Conservation (phyloP, 2,888 invertebrate species). For the Neoscelio sp. region DNA sequence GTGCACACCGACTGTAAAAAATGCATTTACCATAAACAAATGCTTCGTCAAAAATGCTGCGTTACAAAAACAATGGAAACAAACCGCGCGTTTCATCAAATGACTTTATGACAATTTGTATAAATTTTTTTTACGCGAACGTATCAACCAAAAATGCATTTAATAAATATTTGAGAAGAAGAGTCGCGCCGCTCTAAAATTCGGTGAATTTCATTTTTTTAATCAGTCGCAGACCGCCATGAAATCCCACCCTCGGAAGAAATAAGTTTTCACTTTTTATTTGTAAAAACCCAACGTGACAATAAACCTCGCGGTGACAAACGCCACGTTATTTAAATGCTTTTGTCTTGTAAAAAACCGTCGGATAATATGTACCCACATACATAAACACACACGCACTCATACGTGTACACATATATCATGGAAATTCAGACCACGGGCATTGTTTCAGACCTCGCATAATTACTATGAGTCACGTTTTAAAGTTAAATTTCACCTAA, state of each 20-base stretch:
- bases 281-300: slow-evolving; percentile 54
- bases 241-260: slow-evolving; percentile 24
- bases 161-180: neutral
- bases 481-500: slow-evolving; percentile 82
- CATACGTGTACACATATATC: slow-evolving; percentile 76
- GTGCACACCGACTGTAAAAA: neutral
- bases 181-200: neutral
- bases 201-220: slow-evolving; percentile 1
- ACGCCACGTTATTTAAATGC: slow-evolving; percentile 70
- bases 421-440: slow-evolving; percentile 75
- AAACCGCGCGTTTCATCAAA: neutral
- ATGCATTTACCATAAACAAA: slow-evolving; percentile 2
- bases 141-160: neutral
- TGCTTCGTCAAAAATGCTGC: neutral
- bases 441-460: slow-evolving; percentile 81
- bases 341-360: slow-evolving; percentile 80
- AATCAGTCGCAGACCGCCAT: neutral
- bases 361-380: slow-evolving; percentile 49
- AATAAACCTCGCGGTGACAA: slow-evolving; percentile 66
- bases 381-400: neutral
- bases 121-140: neutral
- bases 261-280: slow-evolving; percentile 31
- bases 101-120: slow-evolving; percentile 3
- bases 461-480: slow-evolving; percentile 81
- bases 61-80: neutral